These are phyloP conservation scores for Xyrichtys novacula DNA, from an alignment of 2,797 vertebrate species.

Conservation along the genomic window DNA sequence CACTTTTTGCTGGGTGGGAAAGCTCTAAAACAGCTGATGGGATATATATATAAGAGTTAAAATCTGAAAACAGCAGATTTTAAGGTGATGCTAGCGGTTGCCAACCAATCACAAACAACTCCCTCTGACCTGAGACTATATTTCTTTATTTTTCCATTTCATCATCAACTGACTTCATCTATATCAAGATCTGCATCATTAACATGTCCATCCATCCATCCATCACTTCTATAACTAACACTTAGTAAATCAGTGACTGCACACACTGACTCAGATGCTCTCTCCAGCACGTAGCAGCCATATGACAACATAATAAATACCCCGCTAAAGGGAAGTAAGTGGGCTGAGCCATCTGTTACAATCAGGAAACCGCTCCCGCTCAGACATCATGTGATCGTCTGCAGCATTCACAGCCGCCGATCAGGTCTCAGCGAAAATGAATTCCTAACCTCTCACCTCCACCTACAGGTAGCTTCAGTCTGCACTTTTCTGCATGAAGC, in stretches of 20 bases:
- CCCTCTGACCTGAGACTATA: no score
- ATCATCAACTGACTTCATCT: no score
- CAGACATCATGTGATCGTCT: slow-evolving; percentile 30
- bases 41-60: no score
- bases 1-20: no score
- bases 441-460: background rate
- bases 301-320: slow-evolving; percentile 37
- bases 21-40: no score
- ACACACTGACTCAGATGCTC: slow-evolving; percentile 14
- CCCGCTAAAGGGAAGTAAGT: slow-evolving; percentile 40
- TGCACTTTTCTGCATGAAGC: slow-evolving; percentile 10
- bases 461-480: slow-evolving; percentile 3
- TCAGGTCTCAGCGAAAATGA: slow-evolving; percentile 12
- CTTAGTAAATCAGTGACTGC: slow-evolving; percentile 16
- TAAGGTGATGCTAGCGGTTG: no score
- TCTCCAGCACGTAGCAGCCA: slow-evolving; percentile 6
- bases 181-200: no score
- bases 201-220: background rate
- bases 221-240: slow-evolving; percentile 3
- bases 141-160: no score
- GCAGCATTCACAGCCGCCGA: slow-evolving; percentile 6
- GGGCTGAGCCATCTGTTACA: slow-evolving; percentile 49
- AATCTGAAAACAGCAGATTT: no score
- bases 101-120: no score
- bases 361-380: slow-evolving; percentile 7